Evolutionary conservation across 2,113 vertebrate species (phyloP).

Genomic region (Acrocephalus arundinaceus): DNA sequence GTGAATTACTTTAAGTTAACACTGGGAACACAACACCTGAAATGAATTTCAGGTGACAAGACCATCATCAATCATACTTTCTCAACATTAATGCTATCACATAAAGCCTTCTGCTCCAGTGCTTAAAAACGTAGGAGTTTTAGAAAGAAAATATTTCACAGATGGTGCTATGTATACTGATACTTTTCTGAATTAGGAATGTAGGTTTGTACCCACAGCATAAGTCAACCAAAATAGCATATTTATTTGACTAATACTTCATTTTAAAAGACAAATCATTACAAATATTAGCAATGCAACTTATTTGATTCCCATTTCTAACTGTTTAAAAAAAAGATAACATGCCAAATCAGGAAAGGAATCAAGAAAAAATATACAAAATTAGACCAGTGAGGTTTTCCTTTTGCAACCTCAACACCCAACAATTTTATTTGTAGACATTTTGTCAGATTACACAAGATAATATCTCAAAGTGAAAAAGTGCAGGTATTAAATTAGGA

Average conservation of each 20-base stretch:
- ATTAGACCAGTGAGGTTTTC: not conserved
- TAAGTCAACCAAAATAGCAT: not conserved
- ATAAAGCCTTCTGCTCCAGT: conserved; percentile 64
- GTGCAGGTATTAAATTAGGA: not conserved
- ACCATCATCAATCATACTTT: conserved; percentile 76
- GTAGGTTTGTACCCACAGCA: not conserved
- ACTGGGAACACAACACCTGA: conserved; percentile 65
- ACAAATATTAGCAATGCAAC: not conserved
- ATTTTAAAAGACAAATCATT: not conserved
- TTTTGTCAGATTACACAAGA: not conserved
- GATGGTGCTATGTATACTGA: not conserved
- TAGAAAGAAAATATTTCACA: conserved; percentile 34
- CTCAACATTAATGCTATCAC: conserved; percentile 60
- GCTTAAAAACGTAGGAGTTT: conserved; percentile 60
- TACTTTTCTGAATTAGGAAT: not conserved
- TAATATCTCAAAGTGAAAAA: not conserved
- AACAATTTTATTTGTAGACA: not conserved
- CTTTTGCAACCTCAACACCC: not conserved
- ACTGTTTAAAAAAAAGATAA: not conserved
- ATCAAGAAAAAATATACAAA: not conserved
- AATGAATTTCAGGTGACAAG: conserved; percentile 73
- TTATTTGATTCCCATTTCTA: not conserved
- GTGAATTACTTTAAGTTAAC: conserved; percentile 70
- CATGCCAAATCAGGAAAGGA: not conserved
- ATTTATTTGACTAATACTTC: not conserved